A percentile compares a stretch with the other conserved stretches of the same genome.
phyloP scores from a whole-genome alignment of 2,888 invertebrate genomes.

The Agrotis segetum region DNA sequence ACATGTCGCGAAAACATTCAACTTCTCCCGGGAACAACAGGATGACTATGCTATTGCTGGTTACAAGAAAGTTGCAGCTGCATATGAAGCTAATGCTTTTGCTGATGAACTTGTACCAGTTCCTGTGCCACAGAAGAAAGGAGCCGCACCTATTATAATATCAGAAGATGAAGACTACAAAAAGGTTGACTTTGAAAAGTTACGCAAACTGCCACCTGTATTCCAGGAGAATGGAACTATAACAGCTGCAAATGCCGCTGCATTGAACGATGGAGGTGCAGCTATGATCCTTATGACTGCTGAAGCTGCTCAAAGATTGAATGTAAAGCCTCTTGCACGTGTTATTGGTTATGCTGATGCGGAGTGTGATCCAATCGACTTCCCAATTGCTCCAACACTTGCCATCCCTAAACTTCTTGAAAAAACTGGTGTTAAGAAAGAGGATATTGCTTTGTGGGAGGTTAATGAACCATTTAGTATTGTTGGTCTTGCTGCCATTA shows the following conservation, averaged over 20 bases:
- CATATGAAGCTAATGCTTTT: conserved; percentile 95
- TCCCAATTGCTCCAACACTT: conserved; percentile 98
- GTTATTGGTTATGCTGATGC: conserved; percentile 98
- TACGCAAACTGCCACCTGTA: conserved; percentile 96
- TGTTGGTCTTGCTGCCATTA: conserved; percentile 98
- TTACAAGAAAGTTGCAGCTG: conserved; percentile 96
- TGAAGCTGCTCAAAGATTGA: conserved; percentile 93
- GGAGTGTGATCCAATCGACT: conserved; percentile 98
- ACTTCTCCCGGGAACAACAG: conserved; percentile 96
- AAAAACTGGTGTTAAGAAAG: conserved; percentile 95
- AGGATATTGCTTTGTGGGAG: conserved; percentile 98
- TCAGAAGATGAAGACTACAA: conserved; percentile 98
- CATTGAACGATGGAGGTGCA: conserved; percentile 99
- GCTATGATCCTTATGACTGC: conserved; percentile 97
- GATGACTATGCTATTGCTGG: conserved; percentile 98
- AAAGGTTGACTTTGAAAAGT: conserved; percentile 98
- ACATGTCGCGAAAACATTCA: conserved; percentile 97
- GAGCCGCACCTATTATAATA: conserved; percentile 95
- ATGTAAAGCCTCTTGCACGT: conserved; percentile 96
- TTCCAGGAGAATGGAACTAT: conserved; percentile 99
- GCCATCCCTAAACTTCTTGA: conserved; percentile 97
- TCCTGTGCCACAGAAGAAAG: conserved; percentile 95
- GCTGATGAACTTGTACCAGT: conserved; percentile 96
- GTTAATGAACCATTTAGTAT: conserved; percentile 99
- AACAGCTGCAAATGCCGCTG: conserved; percentile 99